phyloP scores from a whole-genome alignment of 1,140 invertebrate genomes.

The Platyura marginata region DNA sequence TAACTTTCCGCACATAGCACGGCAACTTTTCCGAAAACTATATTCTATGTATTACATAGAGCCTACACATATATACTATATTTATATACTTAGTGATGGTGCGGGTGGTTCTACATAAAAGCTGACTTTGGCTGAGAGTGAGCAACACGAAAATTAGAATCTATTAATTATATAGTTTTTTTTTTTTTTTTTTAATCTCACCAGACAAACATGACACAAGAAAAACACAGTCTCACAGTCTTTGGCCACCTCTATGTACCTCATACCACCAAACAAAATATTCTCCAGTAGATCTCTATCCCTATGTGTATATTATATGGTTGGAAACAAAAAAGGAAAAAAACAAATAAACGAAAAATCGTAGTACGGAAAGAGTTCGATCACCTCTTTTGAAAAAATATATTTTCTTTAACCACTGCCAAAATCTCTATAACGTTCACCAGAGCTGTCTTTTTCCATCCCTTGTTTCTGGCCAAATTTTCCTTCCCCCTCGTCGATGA shows the following conservation, averaged over 20 bases:
- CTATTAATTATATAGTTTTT: conserved; percentile 1
- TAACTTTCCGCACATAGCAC: not conserved
- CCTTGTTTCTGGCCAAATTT: not conserved
- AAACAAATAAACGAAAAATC: too few species aligned
- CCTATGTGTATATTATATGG: too few species aligned
- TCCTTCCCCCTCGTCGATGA: not conserved
- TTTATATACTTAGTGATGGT: too few species aligned
- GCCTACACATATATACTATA: too few species aligned
- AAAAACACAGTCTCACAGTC: too few species aligned
- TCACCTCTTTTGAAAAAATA: conserved; percentile 1
- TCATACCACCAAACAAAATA: too few species aligned
- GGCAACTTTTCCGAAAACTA: not conserved
- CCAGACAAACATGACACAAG: not conserved
- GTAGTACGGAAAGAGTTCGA: not conserved
- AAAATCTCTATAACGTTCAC: not conserved
- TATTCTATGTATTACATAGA: not conserved
- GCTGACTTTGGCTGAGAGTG: not conserved
- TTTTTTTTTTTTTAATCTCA: not conserved
- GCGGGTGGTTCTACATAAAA: too few species aligned
- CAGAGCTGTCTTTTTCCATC: not conserved
- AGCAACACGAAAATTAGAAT: conserved; percentile 1
- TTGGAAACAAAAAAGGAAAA: too few species aligned
- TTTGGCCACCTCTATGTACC: too few species aligned
- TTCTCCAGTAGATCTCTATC: too few species aligned
- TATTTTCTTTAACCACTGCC: not conserved